Evolutionary conservation across 2,888 invertebrate species (phyloP).

Genomic region (Orthosia gothica): DNA sequence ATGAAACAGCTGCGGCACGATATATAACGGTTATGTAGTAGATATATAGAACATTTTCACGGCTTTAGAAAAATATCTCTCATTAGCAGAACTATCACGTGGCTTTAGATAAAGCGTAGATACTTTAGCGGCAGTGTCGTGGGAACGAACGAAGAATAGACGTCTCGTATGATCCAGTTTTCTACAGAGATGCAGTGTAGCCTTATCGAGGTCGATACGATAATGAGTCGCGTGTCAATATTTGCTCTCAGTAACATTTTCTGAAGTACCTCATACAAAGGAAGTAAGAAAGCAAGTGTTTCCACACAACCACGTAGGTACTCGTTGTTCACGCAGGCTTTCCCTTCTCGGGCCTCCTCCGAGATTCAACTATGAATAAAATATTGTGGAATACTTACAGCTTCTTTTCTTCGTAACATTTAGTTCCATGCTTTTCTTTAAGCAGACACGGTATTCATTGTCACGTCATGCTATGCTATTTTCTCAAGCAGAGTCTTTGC

Average conservation of each 20-base stretch:
- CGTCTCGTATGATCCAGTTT: constrained; percentile 87
- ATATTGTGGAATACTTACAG: constrained; percentile 1
- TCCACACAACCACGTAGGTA: constrained; percentile 54
- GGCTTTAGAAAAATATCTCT: constrained; percentile 81
- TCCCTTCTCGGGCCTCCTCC: constrained; percentile 8
- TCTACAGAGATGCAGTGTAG: constrained; percentile 83
- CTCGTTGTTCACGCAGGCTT: constrained; percentile 35
- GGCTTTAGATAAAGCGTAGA: constrained; percentile 81
- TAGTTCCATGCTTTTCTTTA: not conserved
- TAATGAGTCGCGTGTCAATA: constrained; percentile 87
- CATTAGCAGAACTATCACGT: constrained; percentile 87
- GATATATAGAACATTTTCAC: constrained; percentile 71
- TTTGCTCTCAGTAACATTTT: constrained; percentile 81
- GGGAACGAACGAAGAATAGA: constrained; percentile 87
- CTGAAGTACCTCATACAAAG: constrained; percentile 72
- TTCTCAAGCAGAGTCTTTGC: not conserved
- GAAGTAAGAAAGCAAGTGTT: constrained; percentile 71
- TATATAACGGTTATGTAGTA: constrained; percentile 34
- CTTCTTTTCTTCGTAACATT: not conserved
- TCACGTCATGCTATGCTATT: not conserved
- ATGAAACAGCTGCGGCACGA: constrained; percentile 31
- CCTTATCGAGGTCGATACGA: constrained; percentile 87
- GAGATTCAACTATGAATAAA: constrained; percentile 9
- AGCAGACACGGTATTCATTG: not conserved
- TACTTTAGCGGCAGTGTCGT: constrained; percentile 82